phyloP scores from a whole-genome alignment of 2,888 invertebrate species.

The Nemotelus nigrinus region DNA sequence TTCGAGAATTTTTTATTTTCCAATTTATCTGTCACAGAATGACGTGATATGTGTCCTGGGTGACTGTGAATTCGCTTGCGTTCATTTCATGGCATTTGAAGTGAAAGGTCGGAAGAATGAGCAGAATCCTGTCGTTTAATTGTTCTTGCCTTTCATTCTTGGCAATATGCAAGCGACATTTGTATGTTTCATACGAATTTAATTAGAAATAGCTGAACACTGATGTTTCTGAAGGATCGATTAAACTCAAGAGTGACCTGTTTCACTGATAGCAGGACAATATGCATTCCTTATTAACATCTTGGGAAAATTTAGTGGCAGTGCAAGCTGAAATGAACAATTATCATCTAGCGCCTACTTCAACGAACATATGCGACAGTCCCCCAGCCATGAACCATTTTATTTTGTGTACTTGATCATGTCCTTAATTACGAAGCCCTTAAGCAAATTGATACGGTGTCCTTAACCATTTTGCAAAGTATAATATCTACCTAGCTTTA shows the following conservation, averaged over 20 bases:
- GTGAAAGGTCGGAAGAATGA: conserved; percentile 31
- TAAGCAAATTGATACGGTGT: too few relatives aligned
- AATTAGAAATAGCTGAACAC: conserved; percentile 48
- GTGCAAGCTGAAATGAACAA: background rate
- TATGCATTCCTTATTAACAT: too few relatives aligned
- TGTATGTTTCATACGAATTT: conserved; percentile 50
- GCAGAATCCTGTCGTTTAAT: conserved; percentile 42
- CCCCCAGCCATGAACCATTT: too few relatives aligned
- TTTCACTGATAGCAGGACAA: too few relatives aligned
- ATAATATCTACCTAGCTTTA: background rate
- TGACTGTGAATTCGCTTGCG: conserved; percentile 34
- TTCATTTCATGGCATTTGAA: conserved; percentile 7
- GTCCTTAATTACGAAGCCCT: too few relatives aligned
- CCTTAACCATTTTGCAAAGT: background rate
- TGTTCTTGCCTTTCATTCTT: conserved; percentile 32
- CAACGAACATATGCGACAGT: background rate
- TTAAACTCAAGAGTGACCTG: background rate
- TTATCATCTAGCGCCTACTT: background rate
- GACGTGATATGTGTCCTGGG: conserved; percentile 45
- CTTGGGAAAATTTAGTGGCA: background rate
- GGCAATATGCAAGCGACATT: conserved; percentile 49
- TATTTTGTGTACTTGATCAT: too few relatives aligned
- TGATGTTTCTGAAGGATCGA: background rate
- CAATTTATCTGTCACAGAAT: conserved; percentile 49
- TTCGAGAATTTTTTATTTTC: conserved; percentile 44